Conservation (phyloP, 2,113 vertebrate genomes). For the Ascaphus truei region DNA sequence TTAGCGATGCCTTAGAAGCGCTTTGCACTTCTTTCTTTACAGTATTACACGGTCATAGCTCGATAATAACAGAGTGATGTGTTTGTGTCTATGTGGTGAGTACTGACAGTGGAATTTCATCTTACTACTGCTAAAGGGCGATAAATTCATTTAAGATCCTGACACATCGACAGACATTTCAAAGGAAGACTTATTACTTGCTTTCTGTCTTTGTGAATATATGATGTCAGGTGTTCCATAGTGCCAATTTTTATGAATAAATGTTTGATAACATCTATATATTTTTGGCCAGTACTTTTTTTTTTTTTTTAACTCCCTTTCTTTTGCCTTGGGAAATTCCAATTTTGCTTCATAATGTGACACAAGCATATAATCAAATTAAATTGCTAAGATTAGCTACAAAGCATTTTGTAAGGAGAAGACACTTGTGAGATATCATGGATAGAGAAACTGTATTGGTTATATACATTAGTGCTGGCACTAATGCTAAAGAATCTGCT, state of each 20-base stretch:
- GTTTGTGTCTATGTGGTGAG: constrained; percentile 42
- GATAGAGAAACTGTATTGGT: neutral
- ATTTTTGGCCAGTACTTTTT: constrained; percentile 7
- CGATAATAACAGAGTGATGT: constrained; percentile 34
- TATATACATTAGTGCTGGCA: neutral
- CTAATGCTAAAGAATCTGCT: neutral
- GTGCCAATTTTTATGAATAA: constrained; percentile 36
- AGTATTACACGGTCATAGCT: constrained; percentile 16
- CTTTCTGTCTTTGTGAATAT: constrained; percentile 55
- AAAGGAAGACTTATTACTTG: constrained; percentile 57
- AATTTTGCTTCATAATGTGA: neutral
- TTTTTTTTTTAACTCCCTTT: constrained; percentile 42
- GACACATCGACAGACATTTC: constrained; percentile 54
- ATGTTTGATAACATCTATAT: constrained; percentile 36
- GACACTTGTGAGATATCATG: too few relatives aligned
- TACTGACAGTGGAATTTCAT: constrained; percentile 53
- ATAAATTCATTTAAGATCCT: constrained; percentile 58
- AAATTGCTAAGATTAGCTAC: too few relatives aligned
- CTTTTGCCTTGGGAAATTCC: neutral
- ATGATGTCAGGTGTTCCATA: constrained; percentile 42
- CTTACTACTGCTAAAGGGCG: constrained; percentile 48
- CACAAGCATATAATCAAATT: too few relatives aligned
- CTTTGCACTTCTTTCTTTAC: constrained; percentile 34
- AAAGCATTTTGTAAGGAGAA: too few relatives aligned
- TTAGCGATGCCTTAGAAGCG: constrained; percentile 74